Evolutionary conservation across 2,113 vertebrate species (phyloP), one percentile per base, ranked within the genome.

Genomic region (Elgaria multicarinata): DNA sequence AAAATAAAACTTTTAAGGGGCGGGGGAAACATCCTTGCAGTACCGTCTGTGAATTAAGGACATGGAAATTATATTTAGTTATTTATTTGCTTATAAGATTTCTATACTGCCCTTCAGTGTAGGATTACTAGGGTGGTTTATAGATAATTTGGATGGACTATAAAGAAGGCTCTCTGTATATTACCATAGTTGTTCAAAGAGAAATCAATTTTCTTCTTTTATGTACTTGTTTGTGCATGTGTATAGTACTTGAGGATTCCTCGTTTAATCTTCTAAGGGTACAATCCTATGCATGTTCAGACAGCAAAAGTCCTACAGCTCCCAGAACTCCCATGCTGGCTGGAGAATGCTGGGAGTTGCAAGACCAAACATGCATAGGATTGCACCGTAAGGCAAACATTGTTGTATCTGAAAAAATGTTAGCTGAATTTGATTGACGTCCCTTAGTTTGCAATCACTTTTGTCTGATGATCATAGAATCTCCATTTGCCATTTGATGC

Each of bases 391-490:
- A 72, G 53, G 71, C 12, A 83, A 55, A 1, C 3, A 0, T 1
- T 31, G 3, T 39, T n/a, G 18, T 66, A 6, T 10, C 89, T 20
- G 86, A 42, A 16, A n/a, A 39, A 85, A 10, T 78, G 55, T 72
- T 69, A 87, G 26, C 69, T 71, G 9, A 82, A 74, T 33, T 13
- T 42, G 18, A 14, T 81, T 64, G 78, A 62, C 58, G 71, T 81
- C 90, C 77, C 83, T 31, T 79, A 76, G 26, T 93, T 87, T 88
- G 26, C 0, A 67, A 69, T 6, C 9, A 31, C 55, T 91, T 85
- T 90, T 64, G 71, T 81, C 76, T 66, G 72, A 69, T 55, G 62
- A 53, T 79, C 44, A 86, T 62, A 90, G 93, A 78, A 88, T 80
- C 50, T 50, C n/a, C 1, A 0, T 39, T 2, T 74, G 87, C 90